Base-by-base conservation (phyloP, 2,888 invertebrate species). In the Microplitis deprimator region DNA sequence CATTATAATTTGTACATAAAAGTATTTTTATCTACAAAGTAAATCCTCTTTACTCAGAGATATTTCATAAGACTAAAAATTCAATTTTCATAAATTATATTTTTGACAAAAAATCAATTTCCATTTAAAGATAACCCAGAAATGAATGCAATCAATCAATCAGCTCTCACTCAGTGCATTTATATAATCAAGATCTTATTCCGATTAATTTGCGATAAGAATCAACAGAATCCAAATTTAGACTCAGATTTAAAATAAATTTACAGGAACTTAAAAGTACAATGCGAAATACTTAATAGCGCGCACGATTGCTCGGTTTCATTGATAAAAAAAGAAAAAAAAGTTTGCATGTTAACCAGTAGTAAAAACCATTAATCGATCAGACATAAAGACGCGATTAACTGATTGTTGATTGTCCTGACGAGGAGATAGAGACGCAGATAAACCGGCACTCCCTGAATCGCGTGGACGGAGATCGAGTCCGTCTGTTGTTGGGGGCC, bases 311-410 rank as follows among this genome's bases (percentile, higher is more conserved):
- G 10, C 16, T 59, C 38, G 10, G 38, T 38, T 29, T 13, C 50
- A 50, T 50, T 50, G 50, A 50, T 29, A 29, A 29, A 29, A 29
- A 4, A 39, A 7, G 39, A 10, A 13, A 50, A 50, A 50, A 50
- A 50, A 50, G 50, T 50, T 69, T n/a, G 71, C 61, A 7, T 39
- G 60, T 29, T 29, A 59, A 20, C 8, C 71, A 71, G 71, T 71
- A 71, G 71, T 71, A 71, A 38, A 17, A 60, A 16, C n/a, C 61
- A 62, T 65, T 70, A 61, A 77, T 81, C 79, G 81, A 71, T 61
- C 71, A 71, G 71, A 29, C 71, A 60, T 29, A 60, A 6, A 13
- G 71, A 10, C n/a, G 60, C 20, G 70, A 41, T 16, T 17, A n/a
- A 16, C 17, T 10, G 38, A 60, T 59, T 29, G 60, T 20, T 69